phyloP scores from a whole-genome alignment of 35 echinoderm and acorn worm species.

The Strongylocentrotus purpuratus region DNA sequence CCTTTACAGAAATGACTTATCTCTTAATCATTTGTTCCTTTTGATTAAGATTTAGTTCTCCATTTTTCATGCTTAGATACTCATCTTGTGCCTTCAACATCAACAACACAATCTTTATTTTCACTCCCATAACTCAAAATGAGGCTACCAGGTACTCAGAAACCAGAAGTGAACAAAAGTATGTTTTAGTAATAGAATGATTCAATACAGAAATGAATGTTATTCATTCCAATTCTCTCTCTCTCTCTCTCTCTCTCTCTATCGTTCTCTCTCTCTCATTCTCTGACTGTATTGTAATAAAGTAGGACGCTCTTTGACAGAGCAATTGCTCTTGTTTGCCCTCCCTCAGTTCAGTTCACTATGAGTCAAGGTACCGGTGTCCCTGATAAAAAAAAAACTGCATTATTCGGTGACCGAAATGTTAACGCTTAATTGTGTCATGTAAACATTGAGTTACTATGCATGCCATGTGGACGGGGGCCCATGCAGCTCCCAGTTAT shows the following conservation, averaged over 20 bases:
- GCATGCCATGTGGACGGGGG: background rate
- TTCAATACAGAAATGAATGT: background rate
- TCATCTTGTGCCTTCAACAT: background rate
- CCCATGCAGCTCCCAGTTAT: background rate
- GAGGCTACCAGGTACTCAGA: background rate
- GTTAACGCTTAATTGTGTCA: constrained; percentile 2
- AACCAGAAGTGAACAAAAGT: background rate
- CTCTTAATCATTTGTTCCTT: too few species aligned
- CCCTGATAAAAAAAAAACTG: background rate
- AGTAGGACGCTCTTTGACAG: background rate
- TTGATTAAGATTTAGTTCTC: too few species aligned
- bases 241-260: background rate
- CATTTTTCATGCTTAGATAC: background rate
- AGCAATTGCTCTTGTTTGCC: background rate
- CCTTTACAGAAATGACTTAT: too few species aligned
- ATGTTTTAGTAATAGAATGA: background rate
- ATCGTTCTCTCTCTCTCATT: background rate
- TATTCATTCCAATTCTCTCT: background rate
- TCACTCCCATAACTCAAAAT: background rate
- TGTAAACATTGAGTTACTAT: background rate
- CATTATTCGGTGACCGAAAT: constrained; percentile 18
- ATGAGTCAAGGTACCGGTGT: constrained; percentile 14
- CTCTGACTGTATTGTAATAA: constrained; percentile 2
- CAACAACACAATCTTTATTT: background rate
- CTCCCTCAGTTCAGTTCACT: background rate